phyloP scores from a whole-genome alignment of 2,797 vertebrate species.

The Melanitta fusca region DNA sequence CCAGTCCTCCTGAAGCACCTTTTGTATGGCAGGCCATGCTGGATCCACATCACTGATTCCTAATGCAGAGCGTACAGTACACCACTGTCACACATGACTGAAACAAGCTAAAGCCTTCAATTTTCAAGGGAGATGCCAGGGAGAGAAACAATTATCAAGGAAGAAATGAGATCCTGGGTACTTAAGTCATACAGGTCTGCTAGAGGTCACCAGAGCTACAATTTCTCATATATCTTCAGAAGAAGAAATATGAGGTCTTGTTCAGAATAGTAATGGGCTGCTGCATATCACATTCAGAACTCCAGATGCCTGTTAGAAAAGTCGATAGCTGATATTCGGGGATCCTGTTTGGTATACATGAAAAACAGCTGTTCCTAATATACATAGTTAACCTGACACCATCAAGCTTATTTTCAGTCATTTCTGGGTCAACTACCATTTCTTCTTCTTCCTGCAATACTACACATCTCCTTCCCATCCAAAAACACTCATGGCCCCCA shows the following conservation, averaged over 20 bases:
- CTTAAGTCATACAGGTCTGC: constrained; percentile 40
- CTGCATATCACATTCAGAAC: not conserved
- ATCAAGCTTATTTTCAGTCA: constrained; percentile 6
- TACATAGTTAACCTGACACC: not conserved
- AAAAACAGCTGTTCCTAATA: constrained; percentile 49
- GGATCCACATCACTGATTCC: not conserved
- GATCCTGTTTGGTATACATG: not conserved
- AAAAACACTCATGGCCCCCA: not conserved
- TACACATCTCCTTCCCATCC: not conserved
- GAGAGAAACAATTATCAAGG: constrained; percentile 54
- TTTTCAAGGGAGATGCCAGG: constrained; percentile 43
- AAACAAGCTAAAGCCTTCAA: constrained; percentile 37
- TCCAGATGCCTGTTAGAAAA: constrained; percentile 38
- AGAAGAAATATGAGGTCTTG: constrained; percentile 50
- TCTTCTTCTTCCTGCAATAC: not conserved
- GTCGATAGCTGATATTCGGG: constrained; percentile 12
- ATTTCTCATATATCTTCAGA: constrained; percentile 39
- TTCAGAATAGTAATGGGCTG: constrained; percentile 21
- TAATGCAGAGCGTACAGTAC: not conserved
- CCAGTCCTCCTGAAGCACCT: not conserved
- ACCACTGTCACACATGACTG: constrained; percentile 13
- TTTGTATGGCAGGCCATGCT: not conserved
- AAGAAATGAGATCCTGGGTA: constrained; percentile 48
- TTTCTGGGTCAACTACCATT: not conserved
- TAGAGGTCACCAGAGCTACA: constrained; percentile 40